These are phyloP conservation scores for Eudasyphora cyanicolor DNA, from an alignment of 2,888 invertebrate species.

Conservation along the genomic window DNA sequence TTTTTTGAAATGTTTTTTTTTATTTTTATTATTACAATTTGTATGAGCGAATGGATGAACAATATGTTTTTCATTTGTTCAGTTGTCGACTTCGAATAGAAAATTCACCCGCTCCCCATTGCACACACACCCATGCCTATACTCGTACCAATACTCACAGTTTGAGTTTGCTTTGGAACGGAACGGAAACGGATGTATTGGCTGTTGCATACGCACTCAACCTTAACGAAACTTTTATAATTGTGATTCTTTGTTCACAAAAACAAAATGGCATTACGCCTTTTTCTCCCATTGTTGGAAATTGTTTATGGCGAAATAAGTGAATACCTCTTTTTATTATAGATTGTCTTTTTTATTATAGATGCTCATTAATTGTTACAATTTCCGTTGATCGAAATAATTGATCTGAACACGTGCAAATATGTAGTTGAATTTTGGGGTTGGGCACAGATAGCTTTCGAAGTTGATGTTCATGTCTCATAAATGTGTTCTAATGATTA, in stretches of 20 bases:
- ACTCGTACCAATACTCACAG: too few species aligned
- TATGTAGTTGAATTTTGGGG: not conserved
- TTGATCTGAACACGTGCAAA: conserved; percentile 11
- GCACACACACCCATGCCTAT: not conserved
- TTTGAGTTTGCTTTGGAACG: too few species aligned
- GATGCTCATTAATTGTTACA: conserved; percentile 18
- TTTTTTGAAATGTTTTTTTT: not conserved
- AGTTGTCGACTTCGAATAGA: conserved; percentile 12
- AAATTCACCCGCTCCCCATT: not conserved
- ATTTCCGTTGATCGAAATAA: conserved; percentile 30
- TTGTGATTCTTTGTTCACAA: conserved; percentile 5
- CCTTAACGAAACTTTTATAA: conserved; percentile 63
- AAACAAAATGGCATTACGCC: conserved; percentile 5
- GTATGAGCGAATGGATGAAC: not conserved
- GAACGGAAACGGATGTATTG: conserved; percentile 78
- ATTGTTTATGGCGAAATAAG: conserved; percentile 6
- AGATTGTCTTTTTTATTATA: not conserved
- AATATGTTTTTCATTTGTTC: too few species aligned
- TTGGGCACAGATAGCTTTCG: not conserved
- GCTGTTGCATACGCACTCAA: conserved; percentile 76
- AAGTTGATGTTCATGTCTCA: too few species aligned
- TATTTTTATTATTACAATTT: conserved; percentile 7
- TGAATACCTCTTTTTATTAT: not conserved
- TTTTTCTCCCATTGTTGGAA: not conserved
- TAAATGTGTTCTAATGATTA: too few species aligned